Conservation (phyloP, 1,140 invertebrate genomes). For the Drosophila carrolli region DNA sequence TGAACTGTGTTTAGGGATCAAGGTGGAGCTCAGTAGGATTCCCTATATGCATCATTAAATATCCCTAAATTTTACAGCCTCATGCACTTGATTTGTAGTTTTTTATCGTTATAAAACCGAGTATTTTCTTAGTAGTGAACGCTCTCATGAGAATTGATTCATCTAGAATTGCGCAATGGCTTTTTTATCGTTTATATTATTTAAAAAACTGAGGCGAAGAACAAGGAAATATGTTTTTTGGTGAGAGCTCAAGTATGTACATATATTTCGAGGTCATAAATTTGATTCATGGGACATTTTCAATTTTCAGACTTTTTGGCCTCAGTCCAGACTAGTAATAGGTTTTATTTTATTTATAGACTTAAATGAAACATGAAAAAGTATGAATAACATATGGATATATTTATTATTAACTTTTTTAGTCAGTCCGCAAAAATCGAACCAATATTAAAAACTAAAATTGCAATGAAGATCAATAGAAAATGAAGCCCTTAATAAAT, state of each 20-base stretch:
- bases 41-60: not conserved
- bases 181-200: not conserved
- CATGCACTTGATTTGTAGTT: not conserved
- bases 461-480: too few species aligned
- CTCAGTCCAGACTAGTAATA: not conserved
- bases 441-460: too few species aligned
- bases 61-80: not conserved
- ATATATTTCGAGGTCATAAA: not conserved
- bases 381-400: not conserved
- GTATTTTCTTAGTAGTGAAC: not conserved
- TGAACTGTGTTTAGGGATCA: constrained; percentile 21
- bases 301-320: not conserved
- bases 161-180: not conserved
- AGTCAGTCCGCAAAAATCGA: too few species aligned
- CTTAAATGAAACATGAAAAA: not conserved
- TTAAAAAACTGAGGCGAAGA: not conserved
- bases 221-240: not conserved
- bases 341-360: not conserved
- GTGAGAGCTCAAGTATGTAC: too few species aligned
- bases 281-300: not conserved
- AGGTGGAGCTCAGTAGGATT: constrained; percentile 1
- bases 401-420: too few species aligned
- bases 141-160: not conserved
- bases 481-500: too few species aligned
- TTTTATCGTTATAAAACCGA: not conserved